Evolutionary conservation across 2,113 vertebrate species (phyloP).

Genomic region (Lota lota): DNA sequence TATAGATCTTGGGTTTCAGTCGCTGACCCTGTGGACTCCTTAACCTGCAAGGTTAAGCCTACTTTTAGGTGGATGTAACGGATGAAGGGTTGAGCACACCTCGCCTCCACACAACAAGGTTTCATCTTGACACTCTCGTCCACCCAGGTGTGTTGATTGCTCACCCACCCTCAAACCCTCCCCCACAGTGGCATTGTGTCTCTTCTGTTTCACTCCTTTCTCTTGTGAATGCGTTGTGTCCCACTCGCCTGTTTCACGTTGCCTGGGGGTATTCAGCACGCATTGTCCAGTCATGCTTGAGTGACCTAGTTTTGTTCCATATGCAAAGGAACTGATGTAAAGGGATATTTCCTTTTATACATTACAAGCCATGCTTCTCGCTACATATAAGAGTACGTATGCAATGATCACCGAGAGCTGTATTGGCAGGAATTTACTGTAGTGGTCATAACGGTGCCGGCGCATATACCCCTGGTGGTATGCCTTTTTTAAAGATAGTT

Average conservation of each 20-base stretch:
- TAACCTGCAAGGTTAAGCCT: neutral
- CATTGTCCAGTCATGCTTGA: neutral
- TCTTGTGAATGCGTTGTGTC: constrained; percentile 11
- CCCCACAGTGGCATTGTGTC: constrained; percentile 5
- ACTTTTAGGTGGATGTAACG: neutral
- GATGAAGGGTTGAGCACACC: neutral
- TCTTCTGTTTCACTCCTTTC: constrained; percentile 10
- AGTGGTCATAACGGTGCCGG: no score
- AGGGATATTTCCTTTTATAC: constrained; percentile 3
- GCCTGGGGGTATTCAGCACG: constrained; percentile 8
- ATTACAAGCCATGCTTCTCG: no score
- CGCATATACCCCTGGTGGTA: no score
- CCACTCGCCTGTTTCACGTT: constrained; percentile 21
- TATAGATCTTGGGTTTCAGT: neutral
- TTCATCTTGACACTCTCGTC: no score
- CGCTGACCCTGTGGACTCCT: neutral
- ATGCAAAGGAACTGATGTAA: constrained; percentile 6
- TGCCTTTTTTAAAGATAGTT: no score
- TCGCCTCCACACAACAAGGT: neutral
- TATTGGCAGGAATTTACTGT: no score
- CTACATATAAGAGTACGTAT: no score
- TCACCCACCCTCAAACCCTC: neutral
- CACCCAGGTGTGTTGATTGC: neutral
- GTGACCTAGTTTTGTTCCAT: constrained; percentile 31
- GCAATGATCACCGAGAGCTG: no score